phyloP scores from a whole-genome alignment of 2,797 vertebrate genomes.

The Arremon aurantiirostris region DNA sequence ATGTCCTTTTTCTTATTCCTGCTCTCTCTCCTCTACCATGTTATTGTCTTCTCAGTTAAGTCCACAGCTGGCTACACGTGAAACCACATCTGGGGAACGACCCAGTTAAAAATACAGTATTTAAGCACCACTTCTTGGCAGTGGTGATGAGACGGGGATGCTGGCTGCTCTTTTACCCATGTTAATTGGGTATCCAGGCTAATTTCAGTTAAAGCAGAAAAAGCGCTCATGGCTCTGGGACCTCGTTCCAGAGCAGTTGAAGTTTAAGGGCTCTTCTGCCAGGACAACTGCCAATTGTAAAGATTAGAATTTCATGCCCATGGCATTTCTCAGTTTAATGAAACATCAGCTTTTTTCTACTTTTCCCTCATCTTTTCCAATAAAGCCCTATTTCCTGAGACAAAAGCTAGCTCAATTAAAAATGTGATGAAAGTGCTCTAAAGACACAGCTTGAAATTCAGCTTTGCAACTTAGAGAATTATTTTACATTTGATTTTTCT shows the following conservation, averaged over 20 bases:
- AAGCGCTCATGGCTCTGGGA: not conserved
- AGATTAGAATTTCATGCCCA: not conserved
- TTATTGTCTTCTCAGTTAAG: not conserved
- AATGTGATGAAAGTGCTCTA: not conserved
- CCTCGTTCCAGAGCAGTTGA: not conserved
- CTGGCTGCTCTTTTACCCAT: not conserved
- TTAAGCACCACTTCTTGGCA: not conserved
- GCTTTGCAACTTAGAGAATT: constrained; percentile 8
- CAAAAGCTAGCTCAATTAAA: constrained; percentile 10
- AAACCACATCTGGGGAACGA: not conserved
- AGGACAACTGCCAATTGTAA: not conserved
- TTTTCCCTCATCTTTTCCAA: constrained; percentile 1
- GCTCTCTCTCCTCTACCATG: not conserved
- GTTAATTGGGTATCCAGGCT: not conserved
- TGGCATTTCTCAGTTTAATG: not conserved
- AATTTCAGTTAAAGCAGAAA: not conserved
- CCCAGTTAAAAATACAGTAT: not conserved
- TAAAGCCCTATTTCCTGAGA: not conserved
- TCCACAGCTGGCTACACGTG: fast-evolving
- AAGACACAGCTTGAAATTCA: constrained; percentile 15
- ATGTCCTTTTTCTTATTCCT: fast-evolving
- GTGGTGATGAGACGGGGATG: not conserved
- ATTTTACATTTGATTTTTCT: constrained; percentile 20
- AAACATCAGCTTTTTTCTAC: not conserved
- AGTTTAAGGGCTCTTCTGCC: not conserved